A percentile compares a stretch with the other conserved stretches of the same genome.
Evolutionary conservation across 2,888 invertebrate genomes (phyloP).

Genomic region (Drosophila antonietae): DNA sequence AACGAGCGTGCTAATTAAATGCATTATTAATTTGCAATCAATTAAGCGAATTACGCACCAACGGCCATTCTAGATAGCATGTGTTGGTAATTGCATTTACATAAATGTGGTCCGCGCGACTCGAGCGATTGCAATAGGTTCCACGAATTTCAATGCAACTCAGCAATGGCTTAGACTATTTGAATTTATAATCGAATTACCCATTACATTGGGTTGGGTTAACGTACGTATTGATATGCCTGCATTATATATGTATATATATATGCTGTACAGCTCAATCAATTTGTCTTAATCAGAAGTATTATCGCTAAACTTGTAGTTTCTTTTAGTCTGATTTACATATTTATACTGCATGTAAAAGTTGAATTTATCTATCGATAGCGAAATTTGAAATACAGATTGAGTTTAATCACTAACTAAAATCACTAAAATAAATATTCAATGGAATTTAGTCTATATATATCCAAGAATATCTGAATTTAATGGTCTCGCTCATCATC

Average conservation of each 20-base stretch:
- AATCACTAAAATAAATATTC: too few species aligned
- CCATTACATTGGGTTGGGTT: background rate
- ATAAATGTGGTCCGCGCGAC: slow-evolving; percentile 10
- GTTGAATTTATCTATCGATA: background rate
- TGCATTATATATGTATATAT: too few species aligned
- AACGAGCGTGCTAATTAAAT: slow-evolving; percentile 61
- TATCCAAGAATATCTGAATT: too few species aligned
- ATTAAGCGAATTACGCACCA: slow-evolving; percentile 63
- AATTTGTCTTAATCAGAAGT: background rate
- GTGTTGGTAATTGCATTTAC: slow-evolving; percentile 41
- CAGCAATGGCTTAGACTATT: background rate
- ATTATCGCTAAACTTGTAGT: background rate
- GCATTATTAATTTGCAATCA: slow-evolving; percentile 74
- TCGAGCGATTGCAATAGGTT: slow-evolving; percentile 2
- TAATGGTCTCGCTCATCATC: too few species aligned
- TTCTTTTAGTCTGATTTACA: background rate
- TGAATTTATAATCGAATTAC: slow-evolving; percentile 1
- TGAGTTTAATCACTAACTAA: too few species aligned
- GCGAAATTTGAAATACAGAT: too few species aligned
- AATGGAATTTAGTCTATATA: too few species aligned
- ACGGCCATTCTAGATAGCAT: slow-evolving; percentile 23
- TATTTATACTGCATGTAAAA: background rate
- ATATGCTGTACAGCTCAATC: background rate
- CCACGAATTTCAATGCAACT: background rate
- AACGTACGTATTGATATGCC: background rate